These are phyloP conservation scores for Botia kubotai DNA, from an alignment of 2,797 vertebrate genomes.

Conservation along the genomic window DNA sequence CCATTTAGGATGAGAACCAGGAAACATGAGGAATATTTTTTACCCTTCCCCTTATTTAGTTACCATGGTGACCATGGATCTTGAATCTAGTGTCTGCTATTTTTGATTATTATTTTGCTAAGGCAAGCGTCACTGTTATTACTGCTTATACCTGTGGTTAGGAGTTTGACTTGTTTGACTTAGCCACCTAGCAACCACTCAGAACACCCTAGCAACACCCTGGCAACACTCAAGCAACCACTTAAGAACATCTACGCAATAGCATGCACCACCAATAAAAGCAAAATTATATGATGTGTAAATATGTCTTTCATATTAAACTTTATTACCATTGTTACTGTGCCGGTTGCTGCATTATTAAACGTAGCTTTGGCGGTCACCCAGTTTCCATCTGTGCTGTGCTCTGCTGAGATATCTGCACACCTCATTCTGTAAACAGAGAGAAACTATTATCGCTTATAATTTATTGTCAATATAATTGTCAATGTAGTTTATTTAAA, in stretches of 20 bases:
- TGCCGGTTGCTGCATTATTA: slow-evolving; percentile 69
- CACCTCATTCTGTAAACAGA: slow-evolving; percentile 75
- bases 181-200: neutral
- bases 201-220: neutral
- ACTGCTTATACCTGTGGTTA: neutral
- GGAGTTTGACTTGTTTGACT: neutral
- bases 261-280: neutral
- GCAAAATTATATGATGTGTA: neutral
- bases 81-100: neutral
- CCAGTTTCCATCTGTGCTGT: slow-evolving; percentile 66
- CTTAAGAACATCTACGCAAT: neutral
- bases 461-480: neutral
- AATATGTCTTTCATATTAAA: neutral
- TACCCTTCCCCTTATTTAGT: neutral
- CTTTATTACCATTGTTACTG: slow-evolving; percentile 75
- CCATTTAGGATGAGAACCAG: neutral
- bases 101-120: neutral
- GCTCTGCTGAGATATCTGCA: slow-evolving; percentile 67
- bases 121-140: neutral
- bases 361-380: slow-evolving; percentile 73
- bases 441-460: neutral
- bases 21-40: neutral
- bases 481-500: no score
- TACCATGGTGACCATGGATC: neutral
- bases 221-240: neutral